Percentiles rank a stretch among this genome's conserved stretches.
These are phyloP conservation scores for Reticulitermes lucifugus DNA, from an alignment of 2,888 invertebrate species.

Conservation along the genomic window DNA sequence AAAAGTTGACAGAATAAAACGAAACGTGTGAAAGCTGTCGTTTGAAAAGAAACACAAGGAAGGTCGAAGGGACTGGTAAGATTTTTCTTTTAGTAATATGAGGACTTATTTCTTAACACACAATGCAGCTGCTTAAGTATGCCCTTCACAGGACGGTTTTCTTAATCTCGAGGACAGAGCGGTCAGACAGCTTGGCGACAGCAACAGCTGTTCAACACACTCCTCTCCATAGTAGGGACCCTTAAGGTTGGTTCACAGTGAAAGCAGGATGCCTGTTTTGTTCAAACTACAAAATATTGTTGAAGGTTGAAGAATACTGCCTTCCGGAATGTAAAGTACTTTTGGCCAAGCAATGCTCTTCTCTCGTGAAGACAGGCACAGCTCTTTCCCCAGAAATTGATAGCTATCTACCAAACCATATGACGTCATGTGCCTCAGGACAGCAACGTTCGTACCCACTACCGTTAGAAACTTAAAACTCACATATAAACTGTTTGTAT, in stretches of 20 bases:
- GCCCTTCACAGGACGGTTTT: slow-evolving; percentile 1
- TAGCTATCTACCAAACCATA: too few relatives aligned
- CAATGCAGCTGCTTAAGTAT: background rate
- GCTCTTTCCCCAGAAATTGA: too few relatives aligned
- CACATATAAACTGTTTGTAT: too few relatives aligned
- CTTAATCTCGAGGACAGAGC: background rate
- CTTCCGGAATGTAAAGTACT: too few relatives aligned
- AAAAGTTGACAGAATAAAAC: slow-evolving; percentile 16
- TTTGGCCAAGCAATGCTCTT: too few relatives aligned
- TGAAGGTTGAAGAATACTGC: too few relatives aligned
- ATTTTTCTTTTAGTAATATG: background rate
- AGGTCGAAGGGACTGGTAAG: background rate
- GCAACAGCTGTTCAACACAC: background rate
- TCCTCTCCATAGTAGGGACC: background rate
- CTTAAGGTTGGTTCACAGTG: background rate
- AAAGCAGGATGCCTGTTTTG: too few relatives aligned
- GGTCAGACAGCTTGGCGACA: slow-evolving; percentile 16
- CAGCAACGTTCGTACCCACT: too few relatives aligned
- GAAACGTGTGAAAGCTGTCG: background rate
- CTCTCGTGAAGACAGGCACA: too few relatives aligned
- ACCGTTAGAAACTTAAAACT: too few relatives aligned
- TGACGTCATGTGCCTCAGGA: too few relatives aligned
- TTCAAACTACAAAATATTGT: too few relatives aligned
- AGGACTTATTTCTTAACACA: background rate
- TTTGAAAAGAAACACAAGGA: background rate